phyloP scores from a whole-genome alignment of 2,888 invertebrate species.

The Plagodis dolabraria region DNA sequence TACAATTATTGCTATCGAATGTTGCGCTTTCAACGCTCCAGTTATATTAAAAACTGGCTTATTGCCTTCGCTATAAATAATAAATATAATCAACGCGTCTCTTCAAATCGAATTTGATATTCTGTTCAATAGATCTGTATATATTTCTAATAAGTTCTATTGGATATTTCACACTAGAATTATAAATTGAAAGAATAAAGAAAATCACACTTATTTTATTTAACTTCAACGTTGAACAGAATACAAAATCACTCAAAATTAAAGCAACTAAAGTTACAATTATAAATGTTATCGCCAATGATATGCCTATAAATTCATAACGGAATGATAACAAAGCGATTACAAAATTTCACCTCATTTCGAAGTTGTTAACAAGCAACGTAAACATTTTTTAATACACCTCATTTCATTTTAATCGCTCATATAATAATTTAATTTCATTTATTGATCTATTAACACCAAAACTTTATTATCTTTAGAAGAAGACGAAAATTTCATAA shows the following conservation, averaged over 20 bases:
- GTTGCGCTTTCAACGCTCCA: conserved; percentile 79
- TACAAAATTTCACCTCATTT: conserved; percentile 45
- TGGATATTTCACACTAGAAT: too few relatives aligned
- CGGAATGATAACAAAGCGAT: conserved; percentile 69
- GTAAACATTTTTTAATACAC: conserved; percentile 36
- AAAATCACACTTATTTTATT: not conserved
- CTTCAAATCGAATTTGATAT: conserved; percentile 38
- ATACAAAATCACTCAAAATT: conserved; percentile 48
- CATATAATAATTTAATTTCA: conserved; percentile 40
- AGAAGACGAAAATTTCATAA: conserved; percentile 38
- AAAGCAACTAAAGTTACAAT: conserved; percentile 61
- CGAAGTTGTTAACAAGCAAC: conserved; percentile 60
- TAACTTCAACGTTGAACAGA: conserved; percentile 51
- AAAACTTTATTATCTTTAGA: conserved; percentile 43
- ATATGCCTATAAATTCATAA: conserved; percentile 70
- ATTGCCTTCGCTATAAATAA: conserved; percentile 71
- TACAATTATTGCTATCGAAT: conserved; percentile 83
- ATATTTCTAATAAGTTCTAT: too few relatives aligned
- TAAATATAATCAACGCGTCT: conserved; percentile 53
- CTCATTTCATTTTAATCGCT: conserved; percentile 38
- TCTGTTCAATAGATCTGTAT: conserved; percentile 44
- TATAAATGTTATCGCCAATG: conserved; percentile 60
- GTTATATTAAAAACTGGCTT: conserved; percentile 64
- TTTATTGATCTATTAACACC: conserved; percentile 49
- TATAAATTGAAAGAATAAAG: too few relatives aligned